Evolutionary conservation across 2,113 vertebrate species (phyloP).

Genomic region (Vicugna pacos): DNA sequence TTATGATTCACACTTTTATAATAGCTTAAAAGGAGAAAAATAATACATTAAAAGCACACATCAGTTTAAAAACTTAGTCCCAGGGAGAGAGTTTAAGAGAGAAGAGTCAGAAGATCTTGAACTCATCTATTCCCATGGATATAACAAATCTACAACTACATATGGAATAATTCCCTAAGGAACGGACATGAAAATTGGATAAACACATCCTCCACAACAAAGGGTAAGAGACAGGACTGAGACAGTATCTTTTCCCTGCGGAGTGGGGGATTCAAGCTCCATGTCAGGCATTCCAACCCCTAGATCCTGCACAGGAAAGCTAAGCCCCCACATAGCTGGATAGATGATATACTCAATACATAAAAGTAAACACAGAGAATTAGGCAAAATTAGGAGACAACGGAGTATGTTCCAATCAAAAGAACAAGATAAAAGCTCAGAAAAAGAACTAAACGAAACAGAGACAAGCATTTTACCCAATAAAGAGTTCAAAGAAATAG

Average conservation of each 20-base stretch:
- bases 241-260: background rate
- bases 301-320: background rate
- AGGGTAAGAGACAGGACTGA: background rate
- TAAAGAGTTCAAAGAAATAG: background rate
- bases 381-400: background rate
- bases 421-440: background rate
- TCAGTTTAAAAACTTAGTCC: background rate
- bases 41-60: background rate
- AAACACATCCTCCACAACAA: background rate
- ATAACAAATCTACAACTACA: background rate
- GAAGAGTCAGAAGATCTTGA: background rate
- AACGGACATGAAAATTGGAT: background rate
- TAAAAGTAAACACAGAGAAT: background rate
- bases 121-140: background rate
- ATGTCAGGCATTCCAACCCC: background rate
- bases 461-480: background rate
- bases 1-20: background rate
- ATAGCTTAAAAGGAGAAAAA: slow-evolving; percentile 32
- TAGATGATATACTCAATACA: background rate
- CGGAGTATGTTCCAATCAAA: background rate
- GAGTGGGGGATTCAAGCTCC: background rate
- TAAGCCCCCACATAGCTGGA: background rate
- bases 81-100: background rate
- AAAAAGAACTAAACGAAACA: background rate
- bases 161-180: background rate